Evolutionary conservation across 2,113 vertebrate species (phyloP), one percentile per base, ranked within the genome.

Genomic region (Condylura cristata): DNA sequence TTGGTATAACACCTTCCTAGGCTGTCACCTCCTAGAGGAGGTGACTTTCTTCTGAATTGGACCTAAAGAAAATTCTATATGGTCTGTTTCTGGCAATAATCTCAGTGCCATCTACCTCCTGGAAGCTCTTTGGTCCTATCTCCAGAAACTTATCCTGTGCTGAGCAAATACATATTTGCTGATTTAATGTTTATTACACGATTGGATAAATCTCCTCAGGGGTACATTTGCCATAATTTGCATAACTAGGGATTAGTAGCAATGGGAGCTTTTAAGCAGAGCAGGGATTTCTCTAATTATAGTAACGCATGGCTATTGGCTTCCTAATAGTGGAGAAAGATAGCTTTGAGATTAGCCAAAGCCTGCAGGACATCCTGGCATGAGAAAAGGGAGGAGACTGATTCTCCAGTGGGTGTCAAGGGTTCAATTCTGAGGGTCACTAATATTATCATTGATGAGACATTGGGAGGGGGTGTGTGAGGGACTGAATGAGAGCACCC

Each of bases 271-370:
- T 34, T 68, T 7, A 26, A 58, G 60, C 16, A 93, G 30, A 51
- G 14, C 8, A 51, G 60, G n/a, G 41, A 28, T n/a, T 63, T 82
- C 30, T 39, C 65, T 61, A 65, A 3, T 46, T 66, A 34, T 8
- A 70, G 83, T 22, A 74, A 85, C 39, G 44, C n/a, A 20, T 22
- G 37, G 56, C 24, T 81, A 48, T 16, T 53, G 20, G 11, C 48
- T 95, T 92, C 30, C 68, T 94, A 72, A 84, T 72, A 65, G 34
- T 61, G 80, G 41, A 46, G 37, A 78, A 95, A 63, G 16, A 76
- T n/a, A 20, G 51, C 20, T 71, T 44, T 60, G 70, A 74, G 66
- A 87, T 71, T 12, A 80, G 30, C 61, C 68, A 82, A 72, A 80
- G 26, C 12, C 48, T 89, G 32, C 8, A 65, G 65, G 70, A 63